Evolutionary conservation across 1,140 invertebrate genomes (phyloP).

Genomic region (Papilio xuthus): DNA sequence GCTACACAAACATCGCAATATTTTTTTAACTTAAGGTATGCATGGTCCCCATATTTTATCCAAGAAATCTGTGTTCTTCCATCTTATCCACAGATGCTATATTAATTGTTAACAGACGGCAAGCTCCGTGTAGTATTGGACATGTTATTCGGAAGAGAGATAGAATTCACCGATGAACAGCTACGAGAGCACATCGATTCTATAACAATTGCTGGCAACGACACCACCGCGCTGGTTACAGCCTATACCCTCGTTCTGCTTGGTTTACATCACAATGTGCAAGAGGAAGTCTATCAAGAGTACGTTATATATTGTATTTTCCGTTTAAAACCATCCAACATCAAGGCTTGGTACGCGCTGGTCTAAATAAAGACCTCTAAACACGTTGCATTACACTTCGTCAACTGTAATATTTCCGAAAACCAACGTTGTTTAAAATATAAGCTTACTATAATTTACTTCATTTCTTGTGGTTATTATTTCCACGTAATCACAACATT

Average conservation of each 20-base stretch:
- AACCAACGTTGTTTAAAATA: no score
- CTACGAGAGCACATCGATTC: conserved; percentile 89
- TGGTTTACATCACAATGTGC: conserved; percentile 83
- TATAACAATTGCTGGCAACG: conserved; percentile 89
- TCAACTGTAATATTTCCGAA: no score
- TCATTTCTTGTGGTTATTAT: not conserved
- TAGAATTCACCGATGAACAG: conserved; percentile 78
- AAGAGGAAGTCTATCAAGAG: conserved; percentile 78
- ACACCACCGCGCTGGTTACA: conserved; percentile 86
- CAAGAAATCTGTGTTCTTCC: not conserved
- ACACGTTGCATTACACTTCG: no score
- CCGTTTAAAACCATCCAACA: no score
- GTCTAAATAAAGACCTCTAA: no score
- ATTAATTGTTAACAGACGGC: conserved; percentile 23
- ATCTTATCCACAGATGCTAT: not conserved
- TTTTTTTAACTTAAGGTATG: no score
- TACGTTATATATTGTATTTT: conserved; percentile 53
- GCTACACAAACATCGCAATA: no score
- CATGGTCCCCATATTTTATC: no score
- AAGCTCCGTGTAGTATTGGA: conserved; percentile 39
- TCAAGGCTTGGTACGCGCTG: no score
- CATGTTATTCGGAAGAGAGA: conserved; percentile 32
- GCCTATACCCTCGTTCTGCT: conserved; percentile 84
- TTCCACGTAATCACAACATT: conserved; percentile 8
- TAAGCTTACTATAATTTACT: not conserved